Evolutionary conservation across 2,888 invertebrate genomes (phyloP).

Genomic region (Cantharis flavilabris): DNA sequence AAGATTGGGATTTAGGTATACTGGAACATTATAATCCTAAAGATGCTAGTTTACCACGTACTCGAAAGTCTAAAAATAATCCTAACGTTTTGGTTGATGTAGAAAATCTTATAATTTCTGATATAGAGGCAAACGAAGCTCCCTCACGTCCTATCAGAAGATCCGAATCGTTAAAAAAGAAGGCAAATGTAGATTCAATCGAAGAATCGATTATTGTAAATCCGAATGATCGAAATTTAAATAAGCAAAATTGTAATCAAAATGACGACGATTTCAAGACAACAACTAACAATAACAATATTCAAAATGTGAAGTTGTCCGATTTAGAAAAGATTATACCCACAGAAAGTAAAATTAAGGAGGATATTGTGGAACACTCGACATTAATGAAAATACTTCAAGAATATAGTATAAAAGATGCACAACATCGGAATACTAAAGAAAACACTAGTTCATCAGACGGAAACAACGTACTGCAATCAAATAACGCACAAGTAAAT

Average conservation of each 20-base stretch:
- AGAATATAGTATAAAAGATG: constrained; percentile 45
- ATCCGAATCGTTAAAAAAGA: constrained; percentile 48
- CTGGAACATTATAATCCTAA: constrained; percentile 56
- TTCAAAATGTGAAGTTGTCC: background rate
- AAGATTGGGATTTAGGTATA: constrained; percentile 59
- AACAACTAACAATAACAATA: constrained; percentile 6
- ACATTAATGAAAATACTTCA: constrained; percentile 52
- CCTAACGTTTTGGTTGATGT: constrained; percentile 45
- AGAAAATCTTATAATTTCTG: constrained; percentile 47
- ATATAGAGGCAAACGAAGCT: constrained; percentile 37
- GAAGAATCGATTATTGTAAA: constrained; percentile 31
- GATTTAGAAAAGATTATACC: background rate
- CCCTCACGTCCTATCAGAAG: constrained; percentile 45
- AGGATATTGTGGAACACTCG: constrained; percentile 49
- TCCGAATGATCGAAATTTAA: background rate
- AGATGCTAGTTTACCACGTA: constrained; percentile 53
- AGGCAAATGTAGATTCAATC: constrained; percentile 40
- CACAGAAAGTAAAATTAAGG: constrained; percentile 39
- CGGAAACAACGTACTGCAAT: background rate
- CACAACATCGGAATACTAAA: background rate
- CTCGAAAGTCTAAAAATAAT: constrained; percentile 38
- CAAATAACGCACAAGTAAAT: background rate
- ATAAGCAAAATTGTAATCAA: background rate
- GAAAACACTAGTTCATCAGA: background rate
- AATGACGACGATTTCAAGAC: background rate